Conservation (phyloP, 2,888 invertebrate genomes). For the Conus canariensis region DNA sequence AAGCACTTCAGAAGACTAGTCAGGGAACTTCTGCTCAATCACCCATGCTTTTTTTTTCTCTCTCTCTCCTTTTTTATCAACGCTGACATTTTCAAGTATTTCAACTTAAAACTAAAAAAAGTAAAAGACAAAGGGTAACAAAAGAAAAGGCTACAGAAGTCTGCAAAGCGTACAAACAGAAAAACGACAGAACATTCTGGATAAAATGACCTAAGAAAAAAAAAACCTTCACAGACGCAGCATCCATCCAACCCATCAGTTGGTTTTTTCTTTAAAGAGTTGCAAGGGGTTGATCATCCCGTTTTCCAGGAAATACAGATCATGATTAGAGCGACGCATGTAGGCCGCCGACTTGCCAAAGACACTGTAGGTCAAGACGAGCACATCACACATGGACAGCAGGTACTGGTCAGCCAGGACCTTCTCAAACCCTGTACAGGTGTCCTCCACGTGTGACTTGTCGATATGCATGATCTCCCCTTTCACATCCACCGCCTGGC, state of each 20-base stretch:
- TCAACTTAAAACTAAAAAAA: no score
- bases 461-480: conserved; percentile 60
- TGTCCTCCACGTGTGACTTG: conserved; percentile 42
- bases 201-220: no score
- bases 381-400: conserved; percentile 54
- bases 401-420: conserved; percentile 57
- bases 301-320: conserved; percentile 53
- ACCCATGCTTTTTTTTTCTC: no score
- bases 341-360: conserved; percentile 58
- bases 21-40: no score
- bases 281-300: conserved; percentile 49
- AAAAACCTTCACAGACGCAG: not conserved
- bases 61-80: no score
- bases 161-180: no score
- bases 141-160: no score
- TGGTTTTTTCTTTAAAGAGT: conserved; percentile 49
- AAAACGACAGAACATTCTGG: no score
- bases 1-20: no score
- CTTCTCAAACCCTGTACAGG: conserved; percentile 55
- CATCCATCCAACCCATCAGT: not conserved
- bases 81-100: no score
- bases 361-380: conserved; percentile 56
- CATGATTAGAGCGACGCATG: conserved; percentile 52
- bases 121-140: no score
- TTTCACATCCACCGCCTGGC: conserved; percentile 48